Conservation (phyloP, 2,113 vertebrate genomes). For the Prunella fulvescens region DNA sequence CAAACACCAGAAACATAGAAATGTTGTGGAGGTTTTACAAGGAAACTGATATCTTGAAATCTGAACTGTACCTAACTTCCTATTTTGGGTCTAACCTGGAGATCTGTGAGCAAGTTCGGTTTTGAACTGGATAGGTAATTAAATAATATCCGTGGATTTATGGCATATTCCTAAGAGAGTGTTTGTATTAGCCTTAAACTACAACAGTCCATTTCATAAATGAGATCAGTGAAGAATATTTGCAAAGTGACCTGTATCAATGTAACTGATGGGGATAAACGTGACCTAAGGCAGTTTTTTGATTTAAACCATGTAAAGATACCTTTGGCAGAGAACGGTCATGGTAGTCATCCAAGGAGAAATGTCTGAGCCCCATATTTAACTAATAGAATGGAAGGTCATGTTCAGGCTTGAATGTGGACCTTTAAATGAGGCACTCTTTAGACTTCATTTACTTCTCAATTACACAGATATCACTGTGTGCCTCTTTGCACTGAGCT, state of each 20-base stretch:
- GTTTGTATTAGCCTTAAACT: not conserved
- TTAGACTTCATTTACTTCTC: not conserved
- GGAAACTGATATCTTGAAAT: not conserved
- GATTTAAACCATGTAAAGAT: not conserved
- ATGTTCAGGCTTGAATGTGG: not conserved
- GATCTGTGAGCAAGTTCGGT: not conserved
- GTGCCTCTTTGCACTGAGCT: not conserved
- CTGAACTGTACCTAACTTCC: not conserved
- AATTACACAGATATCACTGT: not conserved
- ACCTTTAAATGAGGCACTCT: not conserved
- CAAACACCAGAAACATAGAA: not conserved
- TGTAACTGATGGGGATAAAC: not conserved
- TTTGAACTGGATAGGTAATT: not conserved
- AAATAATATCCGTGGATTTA: not conserved
- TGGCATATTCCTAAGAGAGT: not conserved
- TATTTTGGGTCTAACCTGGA: not conserved
- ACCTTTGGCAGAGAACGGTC: not conserved
- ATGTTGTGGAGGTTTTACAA: not conserved
- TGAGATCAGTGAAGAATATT: not conserved
- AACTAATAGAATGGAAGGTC: not conserved
- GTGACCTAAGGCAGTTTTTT: not conserved
- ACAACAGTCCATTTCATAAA: not conserved
- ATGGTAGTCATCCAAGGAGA: not conserved
- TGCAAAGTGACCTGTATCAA: rapidly evolving
- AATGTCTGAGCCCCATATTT: not conserved